Percentiles rank a stretch among this genome's conserved stretches.
These are phyloP conservation scores for Gryllus bimaculatus DNA, from an alignment of 1,140 invertebrate species.

Conservation along the genomic window DNA sequence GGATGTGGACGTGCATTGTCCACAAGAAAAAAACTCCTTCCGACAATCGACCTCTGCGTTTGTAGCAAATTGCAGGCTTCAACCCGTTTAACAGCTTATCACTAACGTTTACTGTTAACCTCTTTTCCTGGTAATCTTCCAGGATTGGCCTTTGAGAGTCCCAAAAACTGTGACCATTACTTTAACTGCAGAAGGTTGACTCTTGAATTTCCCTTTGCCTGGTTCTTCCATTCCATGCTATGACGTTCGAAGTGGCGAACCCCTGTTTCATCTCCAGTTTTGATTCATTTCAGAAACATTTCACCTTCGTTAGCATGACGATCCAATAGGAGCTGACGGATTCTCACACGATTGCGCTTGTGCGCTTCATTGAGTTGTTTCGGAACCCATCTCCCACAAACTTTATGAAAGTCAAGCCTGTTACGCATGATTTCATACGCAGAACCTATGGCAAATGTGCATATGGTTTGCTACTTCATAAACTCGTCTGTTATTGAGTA, in stretches of 20 bases:
- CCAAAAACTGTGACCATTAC: slow-evolving; percentile 3
- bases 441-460: slow-evolving; percentile 17
- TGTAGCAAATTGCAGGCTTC: slow-evolving; percentile 14
- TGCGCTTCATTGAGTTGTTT: slow-evolving; percentile 11
- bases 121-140: slow-evolving; percentile 7
- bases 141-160: slow-evolving; percentile 9
- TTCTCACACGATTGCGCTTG: not conserved
- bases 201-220: not conserved
- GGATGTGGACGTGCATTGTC: not conserved
- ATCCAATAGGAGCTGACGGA: not conserved
- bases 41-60: too few species aligned
- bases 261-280: not conserved
- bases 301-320: not conserved
- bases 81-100: not conserved
- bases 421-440: slow-evolving; percentile 12
- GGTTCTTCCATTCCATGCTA: slow-evolving; percentile 10
- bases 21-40: not conserved
- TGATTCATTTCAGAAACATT: not conserved
- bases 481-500: slow-evolving; percentile 3
- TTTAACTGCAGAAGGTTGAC: slow-evolving; percentile 8
- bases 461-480: slow-evolving; percentile 16
- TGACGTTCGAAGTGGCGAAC: slow-evolving; percentile 2
- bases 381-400: not conserved
- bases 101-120: not conserved
- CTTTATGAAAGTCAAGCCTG: slow-evolving; percentile 14